Conservation (phyloP, 2,888 invertebrate genomes). For the Diachrysia chrysitis region DNA sequence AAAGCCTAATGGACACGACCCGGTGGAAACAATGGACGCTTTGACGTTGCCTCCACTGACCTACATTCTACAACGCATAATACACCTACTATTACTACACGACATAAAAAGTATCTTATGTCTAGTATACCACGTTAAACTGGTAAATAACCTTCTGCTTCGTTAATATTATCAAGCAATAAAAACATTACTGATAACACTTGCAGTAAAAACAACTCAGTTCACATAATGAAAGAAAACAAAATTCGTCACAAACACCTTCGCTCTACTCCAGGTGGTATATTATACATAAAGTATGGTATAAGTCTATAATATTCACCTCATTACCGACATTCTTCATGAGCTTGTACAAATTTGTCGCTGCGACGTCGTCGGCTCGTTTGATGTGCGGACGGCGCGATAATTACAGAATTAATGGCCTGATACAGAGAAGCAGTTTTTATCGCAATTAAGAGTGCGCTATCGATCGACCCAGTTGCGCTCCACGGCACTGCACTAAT, state of each 20-base stretch:
- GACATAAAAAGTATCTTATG: slow-evolving; percentile 40
- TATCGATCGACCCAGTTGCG: slow-evolving; percentile 76
- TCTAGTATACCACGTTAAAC: slow-evolving; percentile 25
- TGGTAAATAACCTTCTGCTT: slow-evolving; percentile 24
- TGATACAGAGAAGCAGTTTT: slow-evolving; percentile 77
- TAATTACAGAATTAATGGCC: slow-evolving; percentile 82
- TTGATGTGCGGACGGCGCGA: slow-evolving; percentile 78
- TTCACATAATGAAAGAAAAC: slow-evolving; percentile 28
- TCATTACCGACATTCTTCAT: slow-evolving; percentile 63
- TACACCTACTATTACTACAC: slow-evolving; percentile 26
- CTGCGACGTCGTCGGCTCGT: slow-evolving; percentile 73
- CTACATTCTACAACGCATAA: slow-evolving; percentile 49
- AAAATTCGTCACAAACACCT: slow-evolving; percentile 33
- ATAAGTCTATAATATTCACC: slow-evolving; percentile 56
- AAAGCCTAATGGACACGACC: slow-evolving; percentile 50
- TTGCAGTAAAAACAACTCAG: slow-evolving; percentile 37
- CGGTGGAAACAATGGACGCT: slow-evolving; percentile 50
- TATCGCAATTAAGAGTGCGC: slow-evolving; percentile 79
- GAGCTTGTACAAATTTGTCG: slow-evolving; percentile 68
- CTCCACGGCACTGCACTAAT: slow-evolving; percentile 60
- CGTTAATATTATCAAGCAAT: slow-evolving; percentile 52
- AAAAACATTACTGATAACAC: slow-evolving; percentile 43
- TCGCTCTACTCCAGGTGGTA: slow-evolving; percentile 43
- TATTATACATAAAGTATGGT: slow-evolving; percentile 40
- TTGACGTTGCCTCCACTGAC: slow-evolving; percentile 57